phyloP scores from a whole-genome alignment of 2,797 vertebrate genomes.

The Pangasius sanitwongsei region DNA sequence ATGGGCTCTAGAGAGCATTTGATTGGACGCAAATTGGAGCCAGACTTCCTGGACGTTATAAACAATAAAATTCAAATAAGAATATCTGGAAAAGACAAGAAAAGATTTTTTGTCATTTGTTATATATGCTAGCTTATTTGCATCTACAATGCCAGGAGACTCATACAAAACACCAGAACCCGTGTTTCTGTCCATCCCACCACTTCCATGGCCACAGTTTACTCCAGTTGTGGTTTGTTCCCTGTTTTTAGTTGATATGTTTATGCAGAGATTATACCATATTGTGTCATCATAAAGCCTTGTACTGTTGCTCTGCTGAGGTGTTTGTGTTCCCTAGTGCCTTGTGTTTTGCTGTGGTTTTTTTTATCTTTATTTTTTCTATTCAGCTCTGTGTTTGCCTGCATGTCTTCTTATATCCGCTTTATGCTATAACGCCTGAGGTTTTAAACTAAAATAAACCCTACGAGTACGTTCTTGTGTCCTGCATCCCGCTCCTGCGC shows the following conservation, averaged over 20 bases:
- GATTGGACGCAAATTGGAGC: background rate
- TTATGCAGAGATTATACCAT: background rate
- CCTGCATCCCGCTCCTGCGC: background rate
- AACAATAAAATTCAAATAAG: background rate
- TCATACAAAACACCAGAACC: background rate
- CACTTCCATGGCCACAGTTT: background rate
- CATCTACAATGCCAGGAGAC: background rate
- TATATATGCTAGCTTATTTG: background rate
- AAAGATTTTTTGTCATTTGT: background rate
- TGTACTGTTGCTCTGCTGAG: too few relatives aligned
- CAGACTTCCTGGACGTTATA: background rate
- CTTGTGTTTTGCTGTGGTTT: too few relatives aligned
- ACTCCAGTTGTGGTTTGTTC: background rate
- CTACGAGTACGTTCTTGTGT: background rate
- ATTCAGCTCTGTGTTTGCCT: background rate
- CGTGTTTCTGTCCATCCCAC: background rate
- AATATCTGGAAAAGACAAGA: background rate
- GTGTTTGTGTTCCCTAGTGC: too few relatives aligned
- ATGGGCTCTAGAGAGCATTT: background rate
- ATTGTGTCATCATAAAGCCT: too few relatives aligned
- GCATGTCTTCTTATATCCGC: accelerated
- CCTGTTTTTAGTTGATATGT: background rate
- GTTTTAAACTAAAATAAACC: background rate
- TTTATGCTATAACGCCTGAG: too few relatives aligned
- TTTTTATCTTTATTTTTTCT: too few relatives aligned